phyloP scores from a whole-genome alignment of 92 coral and sea anemone genomes.

The Muricea muricata region DNA sequence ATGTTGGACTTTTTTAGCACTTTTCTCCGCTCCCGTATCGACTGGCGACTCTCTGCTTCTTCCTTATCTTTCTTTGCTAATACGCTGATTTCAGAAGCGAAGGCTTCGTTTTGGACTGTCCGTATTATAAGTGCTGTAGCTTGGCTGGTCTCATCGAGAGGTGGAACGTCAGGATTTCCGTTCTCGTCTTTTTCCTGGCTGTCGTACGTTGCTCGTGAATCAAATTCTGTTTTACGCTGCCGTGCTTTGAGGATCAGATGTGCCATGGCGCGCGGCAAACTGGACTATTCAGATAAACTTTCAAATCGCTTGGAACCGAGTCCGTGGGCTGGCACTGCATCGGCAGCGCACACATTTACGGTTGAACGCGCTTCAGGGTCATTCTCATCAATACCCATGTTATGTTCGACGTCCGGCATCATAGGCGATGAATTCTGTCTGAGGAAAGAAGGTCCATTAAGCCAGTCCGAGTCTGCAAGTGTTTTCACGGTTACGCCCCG shows the following conservation, averaged over 20 bases:
- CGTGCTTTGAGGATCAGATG: constrained; percentile 12
- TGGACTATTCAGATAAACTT: constrained; percentile 37
- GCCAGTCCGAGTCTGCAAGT: constrained; percentile 34
- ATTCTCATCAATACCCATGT: constrained; percentile 5
- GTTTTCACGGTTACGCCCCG: constrained; percentile 34
- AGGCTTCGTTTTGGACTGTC: neutral
- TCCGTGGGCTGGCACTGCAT: neutral
- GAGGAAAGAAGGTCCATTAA: constrained; percentile 53
- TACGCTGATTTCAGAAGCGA: neutral
- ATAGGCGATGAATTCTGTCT: neutral
- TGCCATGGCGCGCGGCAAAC: constrained; percentile 39
- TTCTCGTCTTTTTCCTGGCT: neutral
- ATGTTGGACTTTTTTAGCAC: neutral
- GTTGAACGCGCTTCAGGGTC: constrained; percentile 63
- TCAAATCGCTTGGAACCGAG: constrained; percentile 39
- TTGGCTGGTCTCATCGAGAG: neutral
- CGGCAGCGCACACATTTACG: constrained; percentile 12
- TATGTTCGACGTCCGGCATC: neutral
- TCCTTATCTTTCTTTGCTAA: neutral
- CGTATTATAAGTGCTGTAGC: neutral
- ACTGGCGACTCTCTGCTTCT: neutral
- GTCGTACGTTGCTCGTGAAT: neutral
- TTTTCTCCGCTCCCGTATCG: neutral
- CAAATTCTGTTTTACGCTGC: neutral
- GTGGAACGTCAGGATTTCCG: neutral